A percentile compares a stretch with the other conserved stretches of the same genome.
Conservation (phyloP, 1,140 invertebrate species). For the Andricus grossulariae region DNA sequence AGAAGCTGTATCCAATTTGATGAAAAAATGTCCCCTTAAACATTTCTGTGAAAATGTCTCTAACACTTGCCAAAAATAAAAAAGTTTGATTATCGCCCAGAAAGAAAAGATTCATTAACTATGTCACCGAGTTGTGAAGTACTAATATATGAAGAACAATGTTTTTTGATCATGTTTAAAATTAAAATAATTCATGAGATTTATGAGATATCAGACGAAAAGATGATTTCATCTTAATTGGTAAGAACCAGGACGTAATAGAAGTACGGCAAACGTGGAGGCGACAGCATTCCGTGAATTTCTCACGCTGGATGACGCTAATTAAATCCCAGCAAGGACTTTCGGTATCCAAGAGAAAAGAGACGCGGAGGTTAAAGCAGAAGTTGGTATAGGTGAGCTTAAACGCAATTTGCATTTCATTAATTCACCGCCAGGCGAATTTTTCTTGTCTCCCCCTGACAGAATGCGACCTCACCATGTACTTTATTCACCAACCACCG, state of each 20-base stretch:
- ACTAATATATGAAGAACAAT: too few species aligned
- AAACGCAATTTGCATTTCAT: slow-evolving; percentile 70
- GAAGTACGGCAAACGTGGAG: slow-evolving; percentile 9
- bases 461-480: slow-evolving; percentile 12
- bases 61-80: too few species aligned
- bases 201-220: background rate
- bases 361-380: slow-evolving; percentile 57
- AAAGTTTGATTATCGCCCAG: too few species aligned
- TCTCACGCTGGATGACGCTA: slow-evolving; percentile 65
- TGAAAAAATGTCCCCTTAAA: too few species aligned
- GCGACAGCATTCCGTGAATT: slow-evolving; percentile 53
- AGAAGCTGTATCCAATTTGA: too few species aligned
- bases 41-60: too few species aligned
- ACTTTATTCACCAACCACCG: background rate
- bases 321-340: slow-evolving; percentile 67
- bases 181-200: background rate
- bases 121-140: too few species aligned
- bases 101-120: too few species aligned
- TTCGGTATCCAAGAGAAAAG: slow-evolving; percentile 47
- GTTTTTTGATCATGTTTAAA: background rate
- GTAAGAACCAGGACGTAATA: slow-evolving; percentile 4
- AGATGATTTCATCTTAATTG: slow-evolving; percentile 27
- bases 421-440: slow-evolving; percentile 57
- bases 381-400: slow-evolving; percentile 60
- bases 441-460: slow-evolving; percentile 29